phyloP scores from a whole-genome alignment of 2,113 vertebrate genomes.

The Picathartes gymnocephalus region DNA sequence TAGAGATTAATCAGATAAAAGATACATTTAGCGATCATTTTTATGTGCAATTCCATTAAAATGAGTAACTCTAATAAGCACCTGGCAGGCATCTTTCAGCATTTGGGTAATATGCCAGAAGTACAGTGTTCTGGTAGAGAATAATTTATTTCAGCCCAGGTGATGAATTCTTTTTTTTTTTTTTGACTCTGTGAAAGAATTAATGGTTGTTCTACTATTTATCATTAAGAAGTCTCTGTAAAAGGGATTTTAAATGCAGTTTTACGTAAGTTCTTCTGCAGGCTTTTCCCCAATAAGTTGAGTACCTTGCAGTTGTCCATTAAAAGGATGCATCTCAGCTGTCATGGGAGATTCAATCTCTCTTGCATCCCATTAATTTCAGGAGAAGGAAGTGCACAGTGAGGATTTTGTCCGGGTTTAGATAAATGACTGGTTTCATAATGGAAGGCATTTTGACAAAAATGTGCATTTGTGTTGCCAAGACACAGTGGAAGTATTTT shows the following conservation, averaged over 20 bases:
- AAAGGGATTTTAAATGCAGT: background rate
- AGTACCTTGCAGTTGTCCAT: background rate
- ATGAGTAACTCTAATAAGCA: slow-evolving; percentile 8
- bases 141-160: background rate
- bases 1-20: slow-evolving; percentile 4
- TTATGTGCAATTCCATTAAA: background rate
- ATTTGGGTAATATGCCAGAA: background rate
- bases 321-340: background rate
- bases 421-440: background rate
- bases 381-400: background rate
- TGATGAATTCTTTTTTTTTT: background rate
- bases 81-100: background rate
- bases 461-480: background rate
- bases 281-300: background rate
- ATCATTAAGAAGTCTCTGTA: background rate
- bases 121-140: background rate
- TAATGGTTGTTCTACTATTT: background rate
- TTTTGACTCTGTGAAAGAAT: background rate
- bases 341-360: background rate
- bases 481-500: background rate
- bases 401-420: background rate
- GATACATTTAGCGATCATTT: background rate
- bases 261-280: background rate
- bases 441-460: background rate
- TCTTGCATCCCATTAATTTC: background rate